Percentiles rank a stretch among this genome's conserved stretches.
These are phyloP conservation scores for Echinometra lucunter DNA, from an alignment of 53 echinoderm and acorn worm genomes.

Conservation along the genomic window DNA sequence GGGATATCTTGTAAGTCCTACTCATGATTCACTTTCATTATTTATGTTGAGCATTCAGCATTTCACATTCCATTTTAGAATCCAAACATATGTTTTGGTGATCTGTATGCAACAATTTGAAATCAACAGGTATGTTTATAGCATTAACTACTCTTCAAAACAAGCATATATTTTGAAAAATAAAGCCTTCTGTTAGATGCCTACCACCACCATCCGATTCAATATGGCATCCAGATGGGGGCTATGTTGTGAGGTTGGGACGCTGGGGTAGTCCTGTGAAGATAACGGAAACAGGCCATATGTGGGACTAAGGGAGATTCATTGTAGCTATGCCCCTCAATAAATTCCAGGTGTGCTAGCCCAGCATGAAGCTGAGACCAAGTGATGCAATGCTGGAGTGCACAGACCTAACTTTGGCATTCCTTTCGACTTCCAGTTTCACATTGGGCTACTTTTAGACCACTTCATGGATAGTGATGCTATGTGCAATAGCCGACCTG, in stretches of 20 bases:
- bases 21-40: neutral
- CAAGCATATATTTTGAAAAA: neutral
- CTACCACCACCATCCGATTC: neutral
- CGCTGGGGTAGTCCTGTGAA: conserved; percentile 31
- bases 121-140: neutral
- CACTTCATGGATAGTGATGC: neutral
- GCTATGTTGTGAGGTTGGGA: neutral
- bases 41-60: neutral
- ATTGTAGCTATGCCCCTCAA: conserved; percentile 55
- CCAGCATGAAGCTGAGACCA: conserved; percentile 12
- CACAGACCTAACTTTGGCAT: conserved; percentile 3
- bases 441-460: conserved; percentile 34
- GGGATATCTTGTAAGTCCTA: neutral
- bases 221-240: conserved; percentile 47
- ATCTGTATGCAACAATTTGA: neutral
- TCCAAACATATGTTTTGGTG: neutral
- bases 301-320: conserved; percentile 53
- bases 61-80: neutral
- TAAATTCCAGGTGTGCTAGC: conserved; percentile 55
- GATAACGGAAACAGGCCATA: conserved; percentile 54
- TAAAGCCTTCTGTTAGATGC: neutral
- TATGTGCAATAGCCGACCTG: neutral
- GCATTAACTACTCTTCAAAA: neutral
- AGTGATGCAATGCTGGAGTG: neutral
- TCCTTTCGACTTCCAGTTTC: conserved; percentile 43